A percentile compares a stretch with the other conserved stretches of the same genome.
phyloP scores from a whole-genome alignment of 2,797 vertebrate species.

The Sebastes trivittatus region DNA sequence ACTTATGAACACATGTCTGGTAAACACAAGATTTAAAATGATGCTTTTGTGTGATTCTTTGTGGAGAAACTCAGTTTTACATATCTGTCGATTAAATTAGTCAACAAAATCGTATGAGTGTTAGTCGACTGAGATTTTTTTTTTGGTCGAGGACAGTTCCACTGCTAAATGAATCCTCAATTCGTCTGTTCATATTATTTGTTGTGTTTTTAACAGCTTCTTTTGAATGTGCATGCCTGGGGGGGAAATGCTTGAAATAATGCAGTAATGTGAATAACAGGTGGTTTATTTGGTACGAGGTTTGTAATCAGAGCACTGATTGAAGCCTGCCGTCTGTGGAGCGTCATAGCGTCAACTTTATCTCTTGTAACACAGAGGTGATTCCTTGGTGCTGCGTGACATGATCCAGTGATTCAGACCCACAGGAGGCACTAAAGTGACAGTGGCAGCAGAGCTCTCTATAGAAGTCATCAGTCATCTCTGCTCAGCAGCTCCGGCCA shows the following conservation, averaged over 20 bases:
- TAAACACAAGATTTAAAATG: neutral
- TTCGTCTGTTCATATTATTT: neutral
- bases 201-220: neutral
- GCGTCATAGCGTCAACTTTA: constrained; percentile 48
- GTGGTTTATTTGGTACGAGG: constrained; percentile 26
- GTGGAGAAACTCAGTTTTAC: neutral
- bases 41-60: neutral
- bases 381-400: constrained; percentile 59
- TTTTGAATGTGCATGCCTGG: neutral
- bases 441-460: constrained; percentile 53
- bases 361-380: constrained; percentile 52
- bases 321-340: constrained; percentile 38
- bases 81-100: neutral
- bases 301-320: constrained; percentile 32
- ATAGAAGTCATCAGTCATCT: constrained; percentile 73
- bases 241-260: neutral
- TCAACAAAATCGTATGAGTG: neutral
- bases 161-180: neutral
- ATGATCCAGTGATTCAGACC: constrained; percentile 64
- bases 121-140: neutral
- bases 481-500: constrained; percentile 51
- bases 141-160: neutral
- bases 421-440: constrained; percentile 61
- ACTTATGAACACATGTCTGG: neutral
- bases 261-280: constrained; percentile 15